Percentiles rank a stretch among this genome's conserved stretches.
These are phyloP conservation scores for Morelia viridis DNA, from an alignment of 2,797 vertebrate genomes.

Conservation along the genomic window DNA sequence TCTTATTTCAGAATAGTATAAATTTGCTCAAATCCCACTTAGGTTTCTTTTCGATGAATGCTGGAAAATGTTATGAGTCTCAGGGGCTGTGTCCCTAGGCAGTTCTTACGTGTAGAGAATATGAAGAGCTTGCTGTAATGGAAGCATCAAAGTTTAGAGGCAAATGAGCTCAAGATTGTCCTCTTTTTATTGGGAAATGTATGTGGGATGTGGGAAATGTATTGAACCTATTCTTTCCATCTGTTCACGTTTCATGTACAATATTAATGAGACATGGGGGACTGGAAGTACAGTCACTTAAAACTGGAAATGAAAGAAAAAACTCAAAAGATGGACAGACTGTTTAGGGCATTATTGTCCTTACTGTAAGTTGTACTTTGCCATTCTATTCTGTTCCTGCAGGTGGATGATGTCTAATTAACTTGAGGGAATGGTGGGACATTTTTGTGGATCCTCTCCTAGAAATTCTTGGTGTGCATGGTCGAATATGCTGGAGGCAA, in stretches of 20 bases:
- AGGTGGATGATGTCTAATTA: background rate
- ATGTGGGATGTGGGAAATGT: background rate
- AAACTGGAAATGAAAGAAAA: background rate
- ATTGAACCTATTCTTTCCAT: background rate
- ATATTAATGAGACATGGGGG: background rate
- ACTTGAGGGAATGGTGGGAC: background rate
- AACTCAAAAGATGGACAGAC: background rate
- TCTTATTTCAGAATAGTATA: background rate
- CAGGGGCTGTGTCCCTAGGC: background rate
- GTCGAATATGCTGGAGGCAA: background rate
- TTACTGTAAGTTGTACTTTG: background rate
- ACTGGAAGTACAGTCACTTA: background rate
- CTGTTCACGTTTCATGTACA: slow-evolving; percentile 4
- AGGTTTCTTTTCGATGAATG: background rate
- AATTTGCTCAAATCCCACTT: background rate
- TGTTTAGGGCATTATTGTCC: background rate
- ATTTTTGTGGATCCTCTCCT: background rate
- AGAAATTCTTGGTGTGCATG: background rate
- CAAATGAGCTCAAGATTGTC: background rate
- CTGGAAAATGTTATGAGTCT: background rate
- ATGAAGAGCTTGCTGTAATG: background rate
- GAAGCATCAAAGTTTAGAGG: background rate
- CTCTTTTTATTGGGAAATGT: background rate
- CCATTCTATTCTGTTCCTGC: background rate
- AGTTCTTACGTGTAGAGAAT: background rate